phyloP scores from a whole-genome alignment of 2,797 vertebrate species.

The Adrianichthys oophorus region DNA sequence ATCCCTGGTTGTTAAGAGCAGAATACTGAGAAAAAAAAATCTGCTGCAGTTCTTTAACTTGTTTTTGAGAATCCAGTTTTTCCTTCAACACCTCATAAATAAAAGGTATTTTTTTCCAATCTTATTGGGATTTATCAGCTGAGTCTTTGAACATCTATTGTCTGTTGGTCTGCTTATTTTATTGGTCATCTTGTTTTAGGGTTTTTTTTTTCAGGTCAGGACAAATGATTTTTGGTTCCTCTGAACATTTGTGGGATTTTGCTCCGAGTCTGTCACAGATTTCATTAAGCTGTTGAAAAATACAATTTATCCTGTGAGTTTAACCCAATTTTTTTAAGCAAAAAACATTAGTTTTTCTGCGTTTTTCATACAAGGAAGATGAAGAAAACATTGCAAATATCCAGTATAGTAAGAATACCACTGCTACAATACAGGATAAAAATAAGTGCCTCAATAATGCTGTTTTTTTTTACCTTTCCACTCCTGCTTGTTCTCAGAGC shows the following conservation, averaged over 20 bases:
- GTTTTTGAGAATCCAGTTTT: background rate
- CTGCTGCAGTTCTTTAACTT: too few species aligned
- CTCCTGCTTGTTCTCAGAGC: conserved; percentile 13
- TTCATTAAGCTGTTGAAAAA: conserved; percentile 48
- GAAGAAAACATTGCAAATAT: conserved; percentile 12
- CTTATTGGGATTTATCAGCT: conserved; percentile 68
- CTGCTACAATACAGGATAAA: conserved; percentile 19
- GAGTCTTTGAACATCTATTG: conserved; percentile 62
- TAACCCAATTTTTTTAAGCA: conserved; percentile 51
- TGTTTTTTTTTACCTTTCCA: conserved; percentile 16
- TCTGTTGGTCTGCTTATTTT: conserved; percentile 63
- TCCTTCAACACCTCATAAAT: conserved; percentile 56
- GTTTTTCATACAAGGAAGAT: conserved; percentile 10
- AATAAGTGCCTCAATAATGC: conserved; percentile 33
- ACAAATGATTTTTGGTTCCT: conserved; percentile 48
- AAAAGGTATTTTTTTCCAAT: conserved; percentile 57
- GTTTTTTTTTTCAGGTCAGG: conserved; percentile 48
- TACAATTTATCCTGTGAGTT: conserved; percentile 27
- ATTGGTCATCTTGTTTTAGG: conserved; percentile 66
- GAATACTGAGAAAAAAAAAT: too few species aligned
- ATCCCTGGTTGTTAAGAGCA: too few species aligned
- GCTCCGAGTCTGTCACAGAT: conserved; percentile 48
- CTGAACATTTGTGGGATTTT: conserved; percentile 59
- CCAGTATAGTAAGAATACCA: conserved; percentile 4
- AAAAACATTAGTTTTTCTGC: conserved; percentile 34